Evolutionary conservation across 2,113 vertebrate species (phyloP), one percentile per base, ranked within the genome.

Genomic region (Bagarius yarrelli): DNA sequence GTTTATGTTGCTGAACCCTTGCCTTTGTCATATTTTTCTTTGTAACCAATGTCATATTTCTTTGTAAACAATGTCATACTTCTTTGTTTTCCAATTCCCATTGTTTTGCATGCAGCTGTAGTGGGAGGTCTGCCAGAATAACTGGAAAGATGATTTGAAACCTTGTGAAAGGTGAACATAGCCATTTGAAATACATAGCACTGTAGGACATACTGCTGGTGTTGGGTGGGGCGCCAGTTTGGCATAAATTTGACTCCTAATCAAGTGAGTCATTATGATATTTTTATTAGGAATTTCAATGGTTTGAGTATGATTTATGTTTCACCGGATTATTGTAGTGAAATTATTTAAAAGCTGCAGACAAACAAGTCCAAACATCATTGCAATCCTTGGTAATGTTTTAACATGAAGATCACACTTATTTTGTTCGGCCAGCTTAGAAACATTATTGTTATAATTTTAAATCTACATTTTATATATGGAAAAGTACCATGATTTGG

Each of bases 1-100:
- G 63, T 76, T 71, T 71, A 40, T 80, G 72, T 50, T 75, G 82
- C 78, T 75, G 60, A 80, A 76, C 82, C 60, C 40, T 76, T 83
- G 60, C 78, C 64, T 50, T 83, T 82, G 70, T 81, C 78, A 74
- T 87, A 83, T 85, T 82, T 85, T 82, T 88, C 76, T 85, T 87
- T 79, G 84, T 79, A 40, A 44, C 78, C 78, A 79, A 69, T 83
- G 66, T 75, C 50, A 83, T 85, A 87, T 86, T 88, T 79, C 80
- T 2, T 53, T 53, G 55, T 79, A 40, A 44, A 76, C 78, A 79
- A 69, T 83, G 66, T 75, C 50, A 83, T 85, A 87, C 86, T 88
- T 79, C 80, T 2, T 57, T 6, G 1, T 57, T 85, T 79, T 85
- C 3, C 3, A 25, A 82, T 81, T 61, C 80, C 83, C 50, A 86